phyloP scores from a whole-genome alignment of 2,113 vertebrate genomes.

The Indri indri region DNA sequence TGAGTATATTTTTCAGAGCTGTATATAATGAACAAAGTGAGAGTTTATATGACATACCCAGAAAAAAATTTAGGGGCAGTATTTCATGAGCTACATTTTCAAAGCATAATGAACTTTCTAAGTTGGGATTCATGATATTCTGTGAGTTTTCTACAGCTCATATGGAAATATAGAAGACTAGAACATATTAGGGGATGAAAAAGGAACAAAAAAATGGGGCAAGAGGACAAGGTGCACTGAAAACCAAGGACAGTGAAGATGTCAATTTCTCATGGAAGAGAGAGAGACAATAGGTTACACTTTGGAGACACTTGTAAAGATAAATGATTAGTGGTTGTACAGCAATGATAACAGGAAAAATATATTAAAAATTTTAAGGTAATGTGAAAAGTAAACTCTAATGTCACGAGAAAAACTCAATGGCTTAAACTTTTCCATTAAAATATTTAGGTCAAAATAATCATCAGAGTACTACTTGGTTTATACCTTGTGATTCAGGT shows the following conservation, averaged over 20 bases:
- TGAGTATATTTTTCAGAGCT: slow-evolving; percentile 28
- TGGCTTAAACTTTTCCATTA: neutral
- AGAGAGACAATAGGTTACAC: neutral
- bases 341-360: neutral
- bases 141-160: neutral
- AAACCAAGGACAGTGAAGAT: neutral
- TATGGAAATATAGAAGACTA: neutral
- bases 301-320: neutral
- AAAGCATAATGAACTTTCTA: slow-evolving; percentile 43
- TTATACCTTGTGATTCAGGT: slow-evolving; percentile 93
- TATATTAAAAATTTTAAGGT: neutral
- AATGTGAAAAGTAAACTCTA: slow-evolving; percentile 42
- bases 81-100: slow-evolving; percentile 17
- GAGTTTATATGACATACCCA: neutral
- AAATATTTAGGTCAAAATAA: slow-evolving; percentile 1
- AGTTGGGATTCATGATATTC: neutral
- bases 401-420: neutral
- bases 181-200: neutral
- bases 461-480: neutral
- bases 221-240: neutral
- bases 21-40: neutral
- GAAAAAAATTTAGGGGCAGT: neutral
- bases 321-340: neutral
- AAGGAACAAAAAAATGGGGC: neutral
- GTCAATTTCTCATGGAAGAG: neutral